Evolutionary conservation across 2,113 vertebrate species (phyloP), one percentile per base, ranked within the genome.

Genomic region (Hippocampus abdominalis): DNA sequence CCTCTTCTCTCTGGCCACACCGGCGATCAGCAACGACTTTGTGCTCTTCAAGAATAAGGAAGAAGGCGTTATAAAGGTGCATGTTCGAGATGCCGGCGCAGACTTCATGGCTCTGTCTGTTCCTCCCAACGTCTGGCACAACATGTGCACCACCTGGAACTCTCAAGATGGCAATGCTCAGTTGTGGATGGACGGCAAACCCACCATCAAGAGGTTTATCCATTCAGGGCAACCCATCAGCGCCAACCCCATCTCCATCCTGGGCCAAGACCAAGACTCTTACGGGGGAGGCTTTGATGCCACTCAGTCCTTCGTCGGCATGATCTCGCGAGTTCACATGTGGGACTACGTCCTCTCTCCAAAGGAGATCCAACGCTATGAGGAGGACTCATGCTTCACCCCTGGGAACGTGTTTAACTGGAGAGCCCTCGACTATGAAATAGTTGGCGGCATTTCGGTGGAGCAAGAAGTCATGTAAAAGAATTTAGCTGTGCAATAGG

Each of bases 181-280:
- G 72, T 11, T 86, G 73, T 89, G 84, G 78, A 16, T 89, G n/a
- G 76, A 88, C 10, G 75, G 82, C 40, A 73, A 74, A 2, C 48
- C 60, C 3, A 76, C 72, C 18, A 42, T 77, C 40, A 81, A 70
- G 59, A 84, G 74, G 65, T 81, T 65, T n/a, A 10, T 86, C 12
- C 16, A 48, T 9, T 27, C 25, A 9, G 78, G 70, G 7, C 2
- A 36, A 3, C 2, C 71, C 29, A 51, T 86, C 42, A 70, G 1
- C 4, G 77, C 69, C 67, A 0, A 0, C 0, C 66, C 79, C 3
- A 73, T 10, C n/a, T 40, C 68, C 49, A 65, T 84, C 29, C 42
- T 86, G 40, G 85, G 81, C 36, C 81, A 89, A 27, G 80, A 83
- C 1, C 84, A 80, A 56, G 81, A 85, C 40, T 2, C 0, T 1